These are phyloP conservation scores for Ceratosolen solmsi DNA, from an alignment of 1,140 invertebrate species.

Conservation along the genomic window DNA sequence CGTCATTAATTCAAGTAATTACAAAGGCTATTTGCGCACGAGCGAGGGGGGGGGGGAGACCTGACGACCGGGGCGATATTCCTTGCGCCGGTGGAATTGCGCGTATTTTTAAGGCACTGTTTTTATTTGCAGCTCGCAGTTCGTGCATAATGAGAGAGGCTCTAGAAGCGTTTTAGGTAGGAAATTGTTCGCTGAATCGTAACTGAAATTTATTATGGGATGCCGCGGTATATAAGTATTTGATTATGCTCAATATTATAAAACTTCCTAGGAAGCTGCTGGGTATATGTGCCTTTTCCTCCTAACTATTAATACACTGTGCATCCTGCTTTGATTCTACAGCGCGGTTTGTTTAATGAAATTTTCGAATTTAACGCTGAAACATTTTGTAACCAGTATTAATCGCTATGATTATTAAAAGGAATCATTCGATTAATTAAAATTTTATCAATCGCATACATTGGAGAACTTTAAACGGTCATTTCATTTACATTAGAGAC, in stretches of 20 bases:
- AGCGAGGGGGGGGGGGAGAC: neutral
- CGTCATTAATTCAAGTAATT: conserved; percentile 48
- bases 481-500: neutral
- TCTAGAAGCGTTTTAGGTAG: conserved; percentile 7
- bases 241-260: conserved; percentile 4
- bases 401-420: conserved; percentile 3
- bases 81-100: neutral
- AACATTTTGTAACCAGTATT: conserved; percentile 14
- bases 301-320: neutral
- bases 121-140: neutral
- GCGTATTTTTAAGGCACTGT: neutral
- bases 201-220: neutral
- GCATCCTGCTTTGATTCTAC: neutral
- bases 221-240: neutral
- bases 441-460: neutral
- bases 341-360: neutral
- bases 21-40: conserved; percentile 32
- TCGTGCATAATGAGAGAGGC: conserved; percentile 15
- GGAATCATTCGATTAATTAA: conserved; percentile 4
- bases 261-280: conserved; percentile 8
- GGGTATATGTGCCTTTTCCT: neutral
- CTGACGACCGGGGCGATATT: neutral
- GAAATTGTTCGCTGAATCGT: neutral
- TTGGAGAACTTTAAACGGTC: neutral
- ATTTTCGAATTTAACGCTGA: neutral